Evolutionary conservation across 2,797 vertebrate species (phyloP), one percentile per base, ranked within the genome.

Genomic region (Urocyon cinereoargenteus): DNA sequence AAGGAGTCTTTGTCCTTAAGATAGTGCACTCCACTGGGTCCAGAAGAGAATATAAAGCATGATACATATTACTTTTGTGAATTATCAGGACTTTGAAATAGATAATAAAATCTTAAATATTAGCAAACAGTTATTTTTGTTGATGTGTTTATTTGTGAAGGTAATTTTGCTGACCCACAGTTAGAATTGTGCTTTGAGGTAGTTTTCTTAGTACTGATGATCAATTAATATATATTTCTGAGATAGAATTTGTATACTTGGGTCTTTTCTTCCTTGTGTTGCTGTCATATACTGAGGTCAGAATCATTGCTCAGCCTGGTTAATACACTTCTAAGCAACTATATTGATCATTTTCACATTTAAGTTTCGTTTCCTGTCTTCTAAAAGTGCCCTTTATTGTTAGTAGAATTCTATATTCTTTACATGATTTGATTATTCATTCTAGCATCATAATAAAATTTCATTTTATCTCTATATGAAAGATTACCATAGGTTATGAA

Each of bases 341-440:
- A 86, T 82, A 34, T 31, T 51, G 55, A 84, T 73, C 21, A 10
- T 59, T 22, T 14, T 90, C 26, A 9, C 57, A 3, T 53, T 83
- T 85, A 79, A 91, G 49, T 55, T 92, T 79, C 89, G 11, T 88
- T 89, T 94, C 15, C 45, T 19, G 34, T 59, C 61, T 86, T 62
- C 61, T 75, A 61, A 84, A 96, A 62, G 45, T 64, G 45, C 24
- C 36, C 19, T 72, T 19, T 86, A 70, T 83, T 34, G 87, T 68
- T 70, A 68, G 31, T 62, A 86, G n/a, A 84, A 24, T 40, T 94
- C 57, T 97, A 11, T 28, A 49, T 72, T 93, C 86, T 79, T 94
- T 84, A 31, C 22, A 1, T 82, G 51, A 62, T 49, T 88, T 94
- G 10, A 49, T 81, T 75, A 28, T 24, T 89, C 59, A 61, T 45